These are phyloP conservation scores for Eilema griseolum DNA, from an alignment of 2,888 invertebrate genomes.

Conservation along the genomic window DNA sequence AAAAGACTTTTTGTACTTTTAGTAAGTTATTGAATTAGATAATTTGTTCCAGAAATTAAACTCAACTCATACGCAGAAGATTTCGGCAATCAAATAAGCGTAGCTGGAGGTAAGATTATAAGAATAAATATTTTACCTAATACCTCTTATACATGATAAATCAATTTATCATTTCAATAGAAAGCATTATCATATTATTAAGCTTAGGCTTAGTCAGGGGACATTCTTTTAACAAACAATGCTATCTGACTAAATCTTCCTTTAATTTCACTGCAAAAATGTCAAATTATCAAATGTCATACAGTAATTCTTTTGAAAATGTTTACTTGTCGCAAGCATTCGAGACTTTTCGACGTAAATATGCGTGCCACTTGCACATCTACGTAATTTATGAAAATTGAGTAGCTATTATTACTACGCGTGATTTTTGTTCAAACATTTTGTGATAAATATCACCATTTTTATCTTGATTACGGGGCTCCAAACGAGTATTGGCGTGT, in stretches of 20 bases:
- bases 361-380: neutral
- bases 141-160: neutral
- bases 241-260: too few relatives aligned
- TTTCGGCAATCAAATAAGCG: slow-evolving; percentile 86
- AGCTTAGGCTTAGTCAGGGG: too few relatives aligned
- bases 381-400: neutral
- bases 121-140: slow-evolving; percentile 9
- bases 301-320: neutral
- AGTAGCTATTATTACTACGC: neutral
- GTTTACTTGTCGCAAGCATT: neutral
- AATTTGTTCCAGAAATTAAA: slow-evolving; percentile 82
- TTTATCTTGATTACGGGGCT: neutral
- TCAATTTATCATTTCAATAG: too few relatives aligned
- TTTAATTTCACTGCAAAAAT: neutral
- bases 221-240: too few relatives aligned
- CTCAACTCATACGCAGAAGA: slow-evolving; percentile 84
- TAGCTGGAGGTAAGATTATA: slow-evolving; percentile 83
- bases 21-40: too few relatives aligned
- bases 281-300: neutral
- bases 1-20: too few relatives aligned
- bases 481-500: neutral
- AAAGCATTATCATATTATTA: too few relatives aligned
- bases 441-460: neutral
- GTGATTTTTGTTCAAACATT: slow-evolving; percentile 3
- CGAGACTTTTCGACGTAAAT: neutral